These are phyloP conservation scores for Squalus acanthias DNA, from an alignment of 2,797 vertebrate genomes.

Conservation along the genomic window DNA sequence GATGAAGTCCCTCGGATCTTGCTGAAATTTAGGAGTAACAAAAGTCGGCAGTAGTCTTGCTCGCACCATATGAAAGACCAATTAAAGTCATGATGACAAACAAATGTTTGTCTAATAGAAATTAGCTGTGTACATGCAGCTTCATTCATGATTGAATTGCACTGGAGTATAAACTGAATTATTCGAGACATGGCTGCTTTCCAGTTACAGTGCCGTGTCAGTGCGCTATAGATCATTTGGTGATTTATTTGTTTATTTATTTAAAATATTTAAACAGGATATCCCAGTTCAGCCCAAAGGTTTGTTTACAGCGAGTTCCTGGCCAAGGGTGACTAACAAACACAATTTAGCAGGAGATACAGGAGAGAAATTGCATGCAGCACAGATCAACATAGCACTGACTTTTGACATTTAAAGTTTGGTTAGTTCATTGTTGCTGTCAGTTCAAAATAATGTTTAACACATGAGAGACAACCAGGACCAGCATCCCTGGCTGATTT, in stretches of 20 bases:
- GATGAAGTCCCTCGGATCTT: not conserved
- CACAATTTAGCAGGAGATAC: not conserved
- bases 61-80: not conserved
- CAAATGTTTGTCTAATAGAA: constrained; percentile 7
- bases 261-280: constrained; percentile 19
- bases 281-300: not conserved
- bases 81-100: not conserved
- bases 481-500: not conserved
- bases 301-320: not conserved
- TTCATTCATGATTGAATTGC: not conserved
- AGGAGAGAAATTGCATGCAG: not conserved
- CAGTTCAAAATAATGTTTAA: not conserved
- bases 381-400: not conserved
- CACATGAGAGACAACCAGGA: not conserved
- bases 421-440: not conserved
- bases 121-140: not conserved
- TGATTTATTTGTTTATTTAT: constrained; percentile 18
- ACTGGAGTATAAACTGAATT: not conserved
- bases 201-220: not conserved
- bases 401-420: not conserved
- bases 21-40: not conserved
- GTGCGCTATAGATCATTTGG: not conserved
- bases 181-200: not conserved
- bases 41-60: not conserved
- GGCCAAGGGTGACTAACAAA: not conserved